These are phyloP conservation scores for Druceiella hillmani DNA, from an alignment of 2,888 invertebrate species.

Conservation along the genomic window DNA sequence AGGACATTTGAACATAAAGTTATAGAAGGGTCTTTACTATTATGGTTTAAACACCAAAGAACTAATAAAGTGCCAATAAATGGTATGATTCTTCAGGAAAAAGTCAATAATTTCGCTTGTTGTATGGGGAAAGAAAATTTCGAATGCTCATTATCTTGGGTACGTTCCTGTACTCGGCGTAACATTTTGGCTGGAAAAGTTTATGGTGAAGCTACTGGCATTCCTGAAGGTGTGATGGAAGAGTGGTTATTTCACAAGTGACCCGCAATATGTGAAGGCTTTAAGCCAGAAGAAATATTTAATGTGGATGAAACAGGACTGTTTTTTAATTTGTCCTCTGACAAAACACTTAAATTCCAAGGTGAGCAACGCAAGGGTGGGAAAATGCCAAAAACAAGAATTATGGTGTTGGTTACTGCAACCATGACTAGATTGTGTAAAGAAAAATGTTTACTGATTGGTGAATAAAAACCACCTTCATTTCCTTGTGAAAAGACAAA, in stretches of 20 bases:
- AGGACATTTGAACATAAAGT: constrained; percentile 23
- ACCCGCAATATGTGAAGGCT: constrained; percentile 24
- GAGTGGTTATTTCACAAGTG: constrained; percentile 23
- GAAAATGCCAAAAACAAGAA: constrained; percentile 29
- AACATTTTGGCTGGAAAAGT: constrained; percentile 27
- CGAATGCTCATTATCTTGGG: constrained; percentile 23
- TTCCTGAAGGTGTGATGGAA: constrained; percentile 20
- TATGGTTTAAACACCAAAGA: constrained; percentile 25
- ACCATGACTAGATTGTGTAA: constrained; percentile 31
- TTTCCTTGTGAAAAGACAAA: constrained; percentile 13
- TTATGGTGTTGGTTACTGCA: constrained; percentile 28
- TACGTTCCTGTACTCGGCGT: constrained; percentile 25
- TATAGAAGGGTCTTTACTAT: constrained; percentile 24
- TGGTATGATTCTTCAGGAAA: constrained; percentile 22
- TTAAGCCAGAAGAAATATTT: constrained; percentile 23
- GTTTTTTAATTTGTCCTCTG: constrained; percentile 26
- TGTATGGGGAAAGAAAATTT: constrained; percentile 21
- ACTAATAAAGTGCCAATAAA: constrained; percentile 20
- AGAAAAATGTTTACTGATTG: constrained; percentile 23
- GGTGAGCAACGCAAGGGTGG: constrained; percentile 28
- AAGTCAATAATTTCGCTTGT: constrained; percentile 22
- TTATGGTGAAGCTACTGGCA: constrained; percentile 25
- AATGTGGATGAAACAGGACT: constrained; percentile 28
- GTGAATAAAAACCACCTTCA: too few relatives aligned
- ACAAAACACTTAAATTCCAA: constrained; percentile 27